Conservation (phyloP, 2,888 invertebrate genomes). For the Sminthurinus aureus region DNA sequence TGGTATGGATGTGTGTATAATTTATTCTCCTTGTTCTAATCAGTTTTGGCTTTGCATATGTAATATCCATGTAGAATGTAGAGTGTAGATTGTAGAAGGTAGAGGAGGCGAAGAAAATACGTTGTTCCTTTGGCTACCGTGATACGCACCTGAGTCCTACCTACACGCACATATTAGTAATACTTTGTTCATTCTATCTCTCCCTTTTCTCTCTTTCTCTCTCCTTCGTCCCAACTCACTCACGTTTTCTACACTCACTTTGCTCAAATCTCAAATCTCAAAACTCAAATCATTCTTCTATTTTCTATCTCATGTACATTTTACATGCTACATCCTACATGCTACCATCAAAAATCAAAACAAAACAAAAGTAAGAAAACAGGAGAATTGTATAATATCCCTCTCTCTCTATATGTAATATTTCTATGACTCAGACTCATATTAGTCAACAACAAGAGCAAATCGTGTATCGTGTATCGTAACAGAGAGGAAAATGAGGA, state of each 20-base stretch:
- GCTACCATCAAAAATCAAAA: too few relatives aligned
- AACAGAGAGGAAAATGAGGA: not conserved
- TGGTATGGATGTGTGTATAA: constrained; percentile 25
- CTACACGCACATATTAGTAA: too few relatives aligned
- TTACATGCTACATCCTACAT: too few relatives aligned
- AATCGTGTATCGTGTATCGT: not conserved
- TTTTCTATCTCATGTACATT: not conserved
- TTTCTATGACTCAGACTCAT: too few relatives aligned
- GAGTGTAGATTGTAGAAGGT: too few relatives aligned
- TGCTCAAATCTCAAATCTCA: constrained; percentile 16
- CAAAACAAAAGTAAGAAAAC: too few relatives aligned
- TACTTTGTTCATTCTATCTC: not conserved
- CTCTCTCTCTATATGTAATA: not conserved
- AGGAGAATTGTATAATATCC: too few relatives aligned
- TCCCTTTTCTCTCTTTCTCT: too few relatives aligned
- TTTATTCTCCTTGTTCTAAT: constrained; percentile 39
- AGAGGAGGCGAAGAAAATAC: not conserved
- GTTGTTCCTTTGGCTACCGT: constrained; percentile 36
- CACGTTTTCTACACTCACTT: constrained; percentile 37
- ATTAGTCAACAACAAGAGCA: too few relatives aligned
- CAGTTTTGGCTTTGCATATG: constrained; percentile 37
- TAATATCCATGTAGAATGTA: too few relatives aligned
- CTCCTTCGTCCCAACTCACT: constrained; percentile 8
- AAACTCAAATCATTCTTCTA: constrained; percentile 20
- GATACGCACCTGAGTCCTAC: constrained; percentile 22